Conservation (phyloP, 2,888 invertebrate genomes). For the Pantelozetes paolii region DNA sequence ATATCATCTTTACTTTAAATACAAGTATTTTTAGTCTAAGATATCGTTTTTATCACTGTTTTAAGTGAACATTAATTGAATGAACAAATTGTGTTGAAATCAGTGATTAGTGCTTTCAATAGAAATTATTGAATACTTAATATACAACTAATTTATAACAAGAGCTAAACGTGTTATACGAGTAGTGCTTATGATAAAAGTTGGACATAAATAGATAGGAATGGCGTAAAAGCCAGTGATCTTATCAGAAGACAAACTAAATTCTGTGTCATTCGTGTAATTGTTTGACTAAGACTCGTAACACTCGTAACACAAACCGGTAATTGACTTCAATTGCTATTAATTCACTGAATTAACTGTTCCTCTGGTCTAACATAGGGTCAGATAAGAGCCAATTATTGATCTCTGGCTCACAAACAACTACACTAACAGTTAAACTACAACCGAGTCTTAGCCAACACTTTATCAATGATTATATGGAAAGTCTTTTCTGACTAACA, state of each 20-base stretch:
- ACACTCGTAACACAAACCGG: neutral
- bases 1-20: too few relatives aligned
- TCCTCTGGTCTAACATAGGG: neutral
- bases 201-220: neutral
- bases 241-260: neutral
- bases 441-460: neutral
- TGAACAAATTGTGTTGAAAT: neutral
- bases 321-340: neutral
- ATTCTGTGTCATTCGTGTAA: neutral
- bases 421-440: neutral
- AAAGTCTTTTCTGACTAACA: neutral
- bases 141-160: neutral
- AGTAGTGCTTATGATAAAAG: neutral
- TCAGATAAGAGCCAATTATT: neutral
- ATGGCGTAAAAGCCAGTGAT: neutral
- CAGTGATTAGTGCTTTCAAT: neutral
- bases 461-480: neutral
- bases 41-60: too few relatives aligned
- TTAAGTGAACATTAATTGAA: too few relatives aligned
- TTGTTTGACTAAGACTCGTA: neutral
- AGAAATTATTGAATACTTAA: neutral
- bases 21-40: too few relatives aligned
- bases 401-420: neutral
- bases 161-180: neutral
- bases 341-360: constrained; percentile 6